Evolutionary conservation across 2,888 invertebrate species (phyloP), one percentile per base, ranked within the genome.

Genomic region (Helleia helle): DNA sequence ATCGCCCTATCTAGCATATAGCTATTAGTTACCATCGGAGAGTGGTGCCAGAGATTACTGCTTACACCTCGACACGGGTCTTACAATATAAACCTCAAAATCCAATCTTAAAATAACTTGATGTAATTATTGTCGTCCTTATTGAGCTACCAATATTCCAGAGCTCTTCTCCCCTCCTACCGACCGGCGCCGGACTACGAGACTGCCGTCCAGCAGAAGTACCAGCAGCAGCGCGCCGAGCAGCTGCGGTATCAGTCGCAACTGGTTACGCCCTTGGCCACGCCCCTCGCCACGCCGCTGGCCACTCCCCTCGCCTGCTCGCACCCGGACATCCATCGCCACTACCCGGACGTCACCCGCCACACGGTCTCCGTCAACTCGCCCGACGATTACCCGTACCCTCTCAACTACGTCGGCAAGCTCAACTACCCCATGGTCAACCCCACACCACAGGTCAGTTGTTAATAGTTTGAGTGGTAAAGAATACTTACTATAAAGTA

Each of bases 151-250:
- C n/a, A n/a, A 24, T 1, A 17, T 57, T 74, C 83, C 53, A 90
- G 93, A 57, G 91, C 92, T 9, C 86, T 94, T 49, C 70, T 94
- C n/a, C 94, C 95, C 0, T 90, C 91, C 0, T 95, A 95, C 68
- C 88, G 97, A 2, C 94, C 94, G 0, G 95, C 96, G 1, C 97
- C 98, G 0, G 97, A 97, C 76, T 98, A 98, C 71, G 96, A 97
- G 65, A 95, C 95, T 0, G 96, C 97, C 8, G 88, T 97, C 46
- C 93, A 94, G 65, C 92, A 94, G 58, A 95, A 95, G 65, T 93
- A 93, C 71, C 86, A 89, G 36, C 88, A 84, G 26, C 77, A 77
- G 25, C 47, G 77, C 5, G 57, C 75, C 0, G 75, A 81, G 0
- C 71, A 75, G 42, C 62, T 79, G 0, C 71, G 83, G 0, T 83